Conservation (phyloP, 2,797 vertebrate genomes). For the Enteromius paludinosus region DNA sequence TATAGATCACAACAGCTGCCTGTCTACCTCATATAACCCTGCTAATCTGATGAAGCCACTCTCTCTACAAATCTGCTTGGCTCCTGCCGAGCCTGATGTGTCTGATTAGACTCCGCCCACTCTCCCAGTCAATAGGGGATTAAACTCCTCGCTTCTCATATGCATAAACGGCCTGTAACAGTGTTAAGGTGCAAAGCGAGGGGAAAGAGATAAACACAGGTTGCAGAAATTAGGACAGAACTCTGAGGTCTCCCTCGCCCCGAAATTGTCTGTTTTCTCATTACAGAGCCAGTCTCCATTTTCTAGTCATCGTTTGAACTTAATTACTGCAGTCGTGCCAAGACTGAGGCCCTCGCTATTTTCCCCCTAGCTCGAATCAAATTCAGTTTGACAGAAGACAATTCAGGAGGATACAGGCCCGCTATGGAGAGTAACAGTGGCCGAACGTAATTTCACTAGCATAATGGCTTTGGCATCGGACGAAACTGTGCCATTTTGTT, state of each 20-base stretch:
- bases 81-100: constrained; percentile 15
- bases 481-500: constrained; percentile 47
- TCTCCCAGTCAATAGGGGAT: constrained; percentile 14
- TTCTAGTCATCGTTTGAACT: constrained; percentile 59
- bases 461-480: constrained; percentile 59
- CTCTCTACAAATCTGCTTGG: constrained; percentile 27
- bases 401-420: constrained; percentile 40
- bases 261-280: constrained; percentile 55
- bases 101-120: constrained; percentile 26
- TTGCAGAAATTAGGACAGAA: constrained; percentile 52
- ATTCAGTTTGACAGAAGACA: constrained; percentile 54
- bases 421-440: constrained; percentile 45
- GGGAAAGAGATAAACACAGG: constrained; percentile 49
- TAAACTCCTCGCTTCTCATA: constrained; percentile 36
- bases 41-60: constrained; percentile 47
- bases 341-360: constrained; percentile 41
- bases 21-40: constrained; percentile 39
- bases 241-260: constrained; percentile 25
- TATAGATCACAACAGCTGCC: constrained; percentile 51
- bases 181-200: constrained; percentile 29
- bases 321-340: constrained; percentile 52
- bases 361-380: constrained; percentile 40
- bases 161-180: constrained; percentile 52
- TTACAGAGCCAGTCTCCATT: constrained; percentile 64
- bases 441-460: constrained; percentile 54